Evolutionary conservation across 2,113 vertebrate species (phyloP), one percentile per base, ranked within the genome.

Genomic region (Lichenostomus cassidix): DNA sequence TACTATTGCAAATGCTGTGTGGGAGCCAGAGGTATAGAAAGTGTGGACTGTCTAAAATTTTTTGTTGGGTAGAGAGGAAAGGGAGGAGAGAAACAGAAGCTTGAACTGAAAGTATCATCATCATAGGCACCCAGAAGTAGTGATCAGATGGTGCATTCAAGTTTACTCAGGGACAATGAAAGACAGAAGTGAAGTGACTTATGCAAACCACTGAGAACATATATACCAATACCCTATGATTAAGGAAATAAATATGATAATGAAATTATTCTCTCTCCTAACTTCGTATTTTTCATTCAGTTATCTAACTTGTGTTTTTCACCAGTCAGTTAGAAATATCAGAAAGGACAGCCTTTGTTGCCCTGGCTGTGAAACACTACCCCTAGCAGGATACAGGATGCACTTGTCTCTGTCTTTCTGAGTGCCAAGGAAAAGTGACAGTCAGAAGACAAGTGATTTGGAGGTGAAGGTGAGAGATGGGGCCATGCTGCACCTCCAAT

Each of bases 1-100:
- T 96, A 81, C 87, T 90, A 63, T 93, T 85, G 81, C 75, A 84
- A 92, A 94, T 31, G 55, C 91, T 94, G 95, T 64, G 80, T 87
- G 56, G 28, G 62, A 96, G 88, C 79, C 96, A 95, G 92, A 77
- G 91, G 81, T 96, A 94, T 79, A 95, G 94, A 96, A 97, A 97
- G 69, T 63, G 71, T 73, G 58, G 59, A 95, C 83, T 82, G 62
- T 83, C 90, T 75, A 11, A 87, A 94, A 53, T 49, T 31, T 83
- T 83, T 78, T 67, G 24, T 21, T 60, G 19, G 46, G 18, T 69
- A 68, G 15, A 64, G 28, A 60, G 6, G 37, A 63, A 89, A 92
- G 47, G 29, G 21, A 80, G 23, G 12, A 90, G 25, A 69, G 18
- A 50, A 83, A 65, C 2, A 11, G 82, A 88, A 83, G 8, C 52